phyloP scores from a whole-genome alignment of 2,113 vertebrate species.

The Tilapia sparmanii region DNA sequence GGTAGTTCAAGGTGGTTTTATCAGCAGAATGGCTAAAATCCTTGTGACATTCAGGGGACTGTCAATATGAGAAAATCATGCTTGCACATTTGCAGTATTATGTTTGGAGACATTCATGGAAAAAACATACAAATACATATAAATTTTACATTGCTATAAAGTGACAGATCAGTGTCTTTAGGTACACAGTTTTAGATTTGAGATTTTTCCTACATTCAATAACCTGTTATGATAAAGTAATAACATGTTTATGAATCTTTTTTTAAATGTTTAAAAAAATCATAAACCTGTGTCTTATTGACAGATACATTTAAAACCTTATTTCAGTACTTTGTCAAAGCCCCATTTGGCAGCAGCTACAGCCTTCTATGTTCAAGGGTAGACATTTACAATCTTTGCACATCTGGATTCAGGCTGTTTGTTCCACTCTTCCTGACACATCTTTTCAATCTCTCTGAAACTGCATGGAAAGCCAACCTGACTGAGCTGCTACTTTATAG shows the following conservation, averaged over 20 bases:
- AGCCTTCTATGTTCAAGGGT: neutral
- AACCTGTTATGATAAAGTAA: neutral
- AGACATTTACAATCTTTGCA: neutral
- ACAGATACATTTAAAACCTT: neutral
- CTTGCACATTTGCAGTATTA: neutral
- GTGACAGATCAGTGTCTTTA: neutral
- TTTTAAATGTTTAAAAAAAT: neutral
- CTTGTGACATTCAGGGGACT: conserved; percentile 25
- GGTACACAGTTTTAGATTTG: neutral
- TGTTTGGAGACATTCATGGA: neutral
- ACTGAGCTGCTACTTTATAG: neutral
- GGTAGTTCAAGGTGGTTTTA: neutral
- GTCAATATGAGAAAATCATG: neutral
- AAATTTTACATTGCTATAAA: neutral
- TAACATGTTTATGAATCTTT: neutral
- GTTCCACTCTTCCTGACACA: neutral
- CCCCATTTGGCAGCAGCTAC: neutral
- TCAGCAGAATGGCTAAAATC: neutral
- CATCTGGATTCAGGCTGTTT: neutral
- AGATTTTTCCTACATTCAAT: neutral
- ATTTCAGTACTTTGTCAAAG: neutral
- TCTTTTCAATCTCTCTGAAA: neutral
- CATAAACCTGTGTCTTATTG: neutral
- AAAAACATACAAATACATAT: neutral
- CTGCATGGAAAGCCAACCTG: neutral